Evolutionary conservation across 2,113 vertebrate genomes (phyloP), one percentile per base, ranked within the genome.

Genomic region (Pterophyllum scalare): DNA sequence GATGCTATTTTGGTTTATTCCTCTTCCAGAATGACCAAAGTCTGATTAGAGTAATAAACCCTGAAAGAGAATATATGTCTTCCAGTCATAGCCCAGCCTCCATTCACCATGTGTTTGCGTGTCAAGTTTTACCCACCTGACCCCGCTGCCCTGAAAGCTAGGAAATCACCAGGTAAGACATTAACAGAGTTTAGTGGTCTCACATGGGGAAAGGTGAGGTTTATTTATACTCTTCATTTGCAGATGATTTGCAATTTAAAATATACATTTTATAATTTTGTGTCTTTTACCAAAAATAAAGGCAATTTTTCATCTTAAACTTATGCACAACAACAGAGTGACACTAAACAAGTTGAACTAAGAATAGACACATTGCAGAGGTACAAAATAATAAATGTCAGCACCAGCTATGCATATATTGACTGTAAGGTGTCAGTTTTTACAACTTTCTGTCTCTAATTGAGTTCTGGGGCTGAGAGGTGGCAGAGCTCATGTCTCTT

Each of bases 101-200:
- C 98, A 0, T 99, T 98, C 95, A 99, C 97, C 91, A 98, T 99
- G 97, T 99, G 98, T 94, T 97, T 99, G 93, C 97, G 98, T 0
- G 98, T 99, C 85, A 99, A 99, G 96, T 99, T 99, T 75, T 99
- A 99, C 87, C 98, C 98, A 20, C 97, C 97, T 0, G 98, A 99
- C 89, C 98, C 98, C 0, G 97, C 97, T 4, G 97, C 97, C 1
- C 96, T 99, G 77, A 99, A 96, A 93, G 98, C n/a, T n/a, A 99
- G 92, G 98, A 99, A 94, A 99, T 99, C 94, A 99, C 98, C 92
- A 97, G 98, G 98, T 99, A 89, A 88, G 83, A 74, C 70, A 72
- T 80, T 82, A 22, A 31, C 38, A 75, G 20, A 2, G 59, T 57
- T 24, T 4, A 33, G 7, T 57, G 15, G 0, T 17, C 7, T 49